These are phyloP conservation scores for Aquatica leii DNA, from an alignment of 2,888 invertebrate genomes.

Conservation along the genomic window DNA sequence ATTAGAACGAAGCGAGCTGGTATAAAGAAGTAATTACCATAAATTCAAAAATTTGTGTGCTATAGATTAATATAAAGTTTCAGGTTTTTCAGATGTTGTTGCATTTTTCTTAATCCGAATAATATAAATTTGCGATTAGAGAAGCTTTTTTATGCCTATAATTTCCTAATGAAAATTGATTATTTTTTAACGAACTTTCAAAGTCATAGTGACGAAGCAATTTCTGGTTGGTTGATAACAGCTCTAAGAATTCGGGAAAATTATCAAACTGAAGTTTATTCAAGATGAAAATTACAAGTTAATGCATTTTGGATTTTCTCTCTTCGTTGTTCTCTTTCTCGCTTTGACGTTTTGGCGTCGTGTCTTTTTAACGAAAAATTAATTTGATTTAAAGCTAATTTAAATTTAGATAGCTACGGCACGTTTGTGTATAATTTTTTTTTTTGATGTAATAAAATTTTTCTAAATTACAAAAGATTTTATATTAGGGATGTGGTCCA, in stretches of 20 bases:
- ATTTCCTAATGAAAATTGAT: slow-evolving; percentile 17
- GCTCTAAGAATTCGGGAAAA: neutral
- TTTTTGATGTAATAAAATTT: slow-evolving; percentile 20
- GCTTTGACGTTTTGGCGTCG: too few species aligned
- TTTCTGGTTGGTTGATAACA: slow-evolving; percentile 20
- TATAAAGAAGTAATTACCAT: too few species aligned
- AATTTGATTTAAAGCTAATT: slow-evolving; percentile 15
- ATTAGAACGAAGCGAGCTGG: neutral
- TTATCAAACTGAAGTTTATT: slow-evolving; percentile 11
- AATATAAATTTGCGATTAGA: too few species aligned
- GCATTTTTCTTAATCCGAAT: too few species aligned
- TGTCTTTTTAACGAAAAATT: too few species aligned
- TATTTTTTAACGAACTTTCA: slow-evolving; percentile 22
- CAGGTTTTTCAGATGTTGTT: too few species aligned
- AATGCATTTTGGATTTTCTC: slow-evolving; percentile 13
- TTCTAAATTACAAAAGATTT: slow-evolving; percentile 24
- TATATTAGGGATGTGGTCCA: slow-evolving; percentile 23
- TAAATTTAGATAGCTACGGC: slow-evolving; percentile 13
- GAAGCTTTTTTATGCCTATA: neutral
- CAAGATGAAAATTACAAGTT: slow-evolving; percentile 16
- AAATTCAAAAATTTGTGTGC: too few species aligned
- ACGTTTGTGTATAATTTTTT: neutral
- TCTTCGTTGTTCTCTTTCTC: too few species aligned
- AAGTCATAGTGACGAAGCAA: slow-evolving; percentile 24
- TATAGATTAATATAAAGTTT: too few species aligned